These are phyloP conservation scores for Ciconia nigra DNA, from an alignment of 2,797 vertebrate genomes.

Conservation along the genomic window DNA sequence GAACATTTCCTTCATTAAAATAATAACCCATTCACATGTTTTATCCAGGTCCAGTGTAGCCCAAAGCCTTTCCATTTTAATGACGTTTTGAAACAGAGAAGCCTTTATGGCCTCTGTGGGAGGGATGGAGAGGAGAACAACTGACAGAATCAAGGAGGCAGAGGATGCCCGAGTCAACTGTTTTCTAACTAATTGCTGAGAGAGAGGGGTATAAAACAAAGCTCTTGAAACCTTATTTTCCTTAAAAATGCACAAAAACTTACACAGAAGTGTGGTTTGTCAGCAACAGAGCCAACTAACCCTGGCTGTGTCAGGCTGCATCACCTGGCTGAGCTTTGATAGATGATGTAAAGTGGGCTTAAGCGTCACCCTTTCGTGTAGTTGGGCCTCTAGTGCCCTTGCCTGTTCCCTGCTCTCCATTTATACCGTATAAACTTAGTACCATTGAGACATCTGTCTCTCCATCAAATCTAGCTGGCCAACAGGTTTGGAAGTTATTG, in stretches of 20 bases:
- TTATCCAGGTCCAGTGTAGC: background rate
- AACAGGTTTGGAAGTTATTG: background rate
- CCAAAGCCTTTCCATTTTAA: slow-evolving; percentile 4
- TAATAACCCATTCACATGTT: background rate
- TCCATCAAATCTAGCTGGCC: background rate
- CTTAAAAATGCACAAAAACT: background rate
- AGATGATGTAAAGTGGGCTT: background rate
- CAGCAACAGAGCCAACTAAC: background rate
- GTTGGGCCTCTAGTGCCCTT: background rate
- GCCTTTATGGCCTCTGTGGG: background rate
- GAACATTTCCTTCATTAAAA: background rate
- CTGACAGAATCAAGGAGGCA: background rate
- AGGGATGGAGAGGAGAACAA: background rate
- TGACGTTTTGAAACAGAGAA: background rate
- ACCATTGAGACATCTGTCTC: background rate
- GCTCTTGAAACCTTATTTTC: background rate
- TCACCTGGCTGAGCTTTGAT: background rate
- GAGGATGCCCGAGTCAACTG: background rate
- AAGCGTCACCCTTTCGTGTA: background rate
- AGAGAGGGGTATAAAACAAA: background rate
- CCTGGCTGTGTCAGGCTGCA: background rate
- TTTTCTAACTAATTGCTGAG: background rate
- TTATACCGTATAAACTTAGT: background rate
- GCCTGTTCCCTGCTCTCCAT: background rate
- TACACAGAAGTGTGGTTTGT: background rate